Evolutionary conservation across 30 jellyfish, hydroid and myxozoan genomes (phyloP), one percentile per base, ranked within the genome.

Genomic region (Aurelia sp.): DNA sequence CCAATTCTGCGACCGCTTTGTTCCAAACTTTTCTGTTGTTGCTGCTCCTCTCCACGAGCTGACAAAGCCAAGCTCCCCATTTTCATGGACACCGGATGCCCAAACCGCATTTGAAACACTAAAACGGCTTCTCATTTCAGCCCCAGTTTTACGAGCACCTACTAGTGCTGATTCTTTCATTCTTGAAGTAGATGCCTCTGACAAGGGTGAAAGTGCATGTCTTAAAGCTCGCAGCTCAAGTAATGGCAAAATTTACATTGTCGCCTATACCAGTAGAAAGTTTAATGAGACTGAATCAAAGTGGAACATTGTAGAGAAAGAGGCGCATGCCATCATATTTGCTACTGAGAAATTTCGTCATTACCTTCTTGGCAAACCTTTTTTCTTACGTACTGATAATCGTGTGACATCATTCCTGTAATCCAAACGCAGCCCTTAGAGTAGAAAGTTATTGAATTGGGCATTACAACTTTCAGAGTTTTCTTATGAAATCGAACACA

Each of bases 111-210:
- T 77, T 57, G 77, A 38, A 6, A 38, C 48, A 1, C 48, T 38
- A 38, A 38, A 38, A 6, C 48, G 3, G 48, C 48, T 38, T 38
- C 48, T 77, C 82, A 19, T 81, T 13, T 57, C 88, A 6, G 88
- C 88, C 7, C 82, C 88, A 19, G 88, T 77, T 77, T 77, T 52
- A 55, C 82, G 88, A n/a, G 62, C 88, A 4, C 82, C 88, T 62
- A 77, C 76, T 10, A 51, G 88, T 62, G 30, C 5, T 53, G 88
- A 77, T 31, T 77, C 30, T 20, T 75, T 75, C 78, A 77, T 77
- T 24, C 78, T 77, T 33, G 88, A 52, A 59, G 78, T 57, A 8
- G 76, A 53, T 62, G 88, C 88, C 3, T 59, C 88, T 0, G 76
- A 51, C 60, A 18, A 16, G 7, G 82, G 88, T 77, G 78, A 77